Evolutionary conservation across 2,888 invertebrate genomes (phyloP), one percentile per base, ranked within the genome.

Genomic region (Bellardia pandia): DNA sequence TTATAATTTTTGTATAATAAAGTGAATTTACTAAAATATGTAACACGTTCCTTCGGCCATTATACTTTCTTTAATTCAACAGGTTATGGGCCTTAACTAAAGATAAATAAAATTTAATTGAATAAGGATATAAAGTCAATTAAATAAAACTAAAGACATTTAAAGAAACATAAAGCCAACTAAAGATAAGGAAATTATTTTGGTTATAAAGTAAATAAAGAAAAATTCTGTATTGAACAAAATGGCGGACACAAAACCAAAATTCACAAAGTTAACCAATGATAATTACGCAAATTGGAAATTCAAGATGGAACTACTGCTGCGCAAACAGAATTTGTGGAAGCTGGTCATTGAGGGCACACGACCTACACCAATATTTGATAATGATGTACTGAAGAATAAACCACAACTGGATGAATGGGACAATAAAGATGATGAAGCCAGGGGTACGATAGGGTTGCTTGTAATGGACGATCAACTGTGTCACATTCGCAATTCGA

Each of bases 321-420:
- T 85, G 1, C 81, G 85, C 51, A 87, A 85, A 81, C 71, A 87
- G 14, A 66, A 80, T 84, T 86, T 86, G 51, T 86, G 75, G 76
- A 83, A 86, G 64, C 81, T 56, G 6, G 76, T 78, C 23, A 84
- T 84, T 45, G 72, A 71, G 13, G 72, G 71, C 5, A 40, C 3
- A 71, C 16, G 51, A 4, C n/a, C 51, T 7, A 6, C 51, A 51
- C 51, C 51, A 51, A 51, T 13, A 4, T 51, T 6, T 51, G 51
- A n/a, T 4, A 7, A 4, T 51, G 51, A n/a, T 6, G 51, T 51
- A 51, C 4, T n/a, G 7, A 51, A 1, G 1, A 64, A 62, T 62
- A 3, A 62, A 7, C 14, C 33, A 13, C 13, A 6, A 3, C 16
- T 42, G 16, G n/a, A 58, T 56, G 23, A 40, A 14, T 56, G 56